phyloP scores from a whole-genome alignment of 1,140 invertebrate species.

The Amphibalanus amphitrite region DNA sequence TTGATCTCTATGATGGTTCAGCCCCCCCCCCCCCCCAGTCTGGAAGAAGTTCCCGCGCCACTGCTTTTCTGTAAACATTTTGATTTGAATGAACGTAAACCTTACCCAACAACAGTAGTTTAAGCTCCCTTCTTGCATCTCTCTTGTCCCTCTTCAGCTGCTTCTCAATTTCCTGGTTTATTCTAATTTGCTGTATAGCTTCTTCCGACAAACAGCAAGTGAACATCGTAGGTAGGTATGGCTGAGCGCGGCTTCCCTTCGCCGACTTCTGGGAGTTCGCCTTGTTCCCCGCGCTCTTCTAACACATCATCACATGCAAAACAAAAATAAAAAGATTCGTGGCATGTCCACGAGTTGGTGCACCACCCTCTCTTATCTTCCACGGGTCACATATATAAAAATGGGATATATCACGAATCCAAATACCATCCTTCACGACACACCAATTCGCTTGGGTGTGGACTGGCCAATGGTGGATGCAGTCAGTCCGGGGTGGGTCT shows the following conservation, averaged over 20 bases:
- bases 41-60: too few relatives aligned
- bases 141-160: conserved; percentile 97
- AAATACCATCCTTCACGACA: neutral
- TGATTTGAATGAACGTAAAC: conserved; percentile 17
- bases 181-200: conserved; percentile 99
- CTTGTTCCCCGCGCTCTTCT: neutral
- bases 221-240: neutral
- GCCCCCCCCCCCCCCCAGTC: too few relatives aligned
- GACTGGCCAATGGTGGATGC: neutral
- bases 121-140: conserved; percentile 97
- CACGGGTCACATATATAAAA: neutral
- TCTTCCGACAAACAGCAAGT: conserved; percentile 99
- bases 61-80: too few relatives aligned
- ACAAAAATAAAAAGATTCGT: neutral
- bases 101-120: conserved; percentile 92
- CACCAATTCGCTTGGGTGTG: neutral
- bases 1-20: too few relatives aligned
- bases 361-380: neutral
- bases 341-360: neutral
- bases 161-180: conserved; percentile 99
- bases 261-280: neutral
- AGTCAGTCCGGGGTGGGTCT: neutral
- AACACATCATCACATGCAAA: neutral
- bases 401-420: neutral
- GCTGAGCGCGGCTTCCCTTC: neutral